A percentile compares a stretch with the other conserved stretches of the same genome.
Conservation (phyloP, 2,888 invertebrate genomes). For the Chironomus riparius region DNA sequence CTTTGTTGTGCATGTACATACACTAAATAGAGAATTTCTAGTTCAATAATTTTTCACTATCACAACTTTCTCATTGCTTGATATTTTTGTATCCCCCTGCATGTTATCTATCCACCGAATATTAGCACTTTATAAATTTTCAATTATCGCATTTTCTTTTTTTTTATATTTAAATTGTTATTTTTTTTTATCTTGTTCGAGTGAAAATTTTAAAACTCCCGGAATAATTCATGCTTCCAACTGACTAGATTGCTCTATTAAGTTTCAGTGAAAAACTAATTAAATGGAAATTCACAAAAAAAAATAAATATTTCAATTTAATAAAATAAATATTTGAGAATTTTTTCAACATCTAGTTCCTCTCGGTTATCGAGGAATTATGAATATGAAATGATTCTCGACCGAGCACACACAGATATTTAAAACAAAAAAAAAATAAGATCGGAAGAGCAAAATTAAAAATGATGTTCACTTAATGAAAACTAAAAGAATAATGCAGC, state of each 20-base stretch:
- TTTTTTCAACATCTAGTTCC: not conserved
- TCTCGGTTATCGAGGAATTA: no score
- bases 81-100: no score
- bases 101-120: not conserved
- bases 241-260: not conserved
- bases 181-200: no score
- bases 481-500: conserved; percentile 44
- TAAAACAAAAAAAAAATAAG: not conserved
- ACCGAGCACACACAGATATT: not conserved
- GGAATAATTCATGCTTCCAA: no score
- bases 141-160: not conserved
- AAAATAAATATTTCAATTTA: not conserved
- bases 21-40: not conserved
- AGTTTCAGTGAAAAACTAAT: not conserved
- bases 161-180: no score
- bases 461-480: conserved; percentile 40
- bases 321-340: not conserved
- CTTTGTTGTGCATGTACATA: not conserved
- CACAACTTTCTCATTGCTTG: not conserved
- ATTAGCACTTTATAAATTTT: not conserved
- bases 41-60: not conserved
- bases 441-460: conserved; percentile 10
- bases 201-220: not conserved
- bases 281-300: not conserved
- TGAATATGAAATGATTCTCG: not conserved